These are phyloP conservation scores for Aporophyla lueneburgensis DNA, from an alignment of 2,888 invertebrate species.

Conservation along the genomic window DNA sequence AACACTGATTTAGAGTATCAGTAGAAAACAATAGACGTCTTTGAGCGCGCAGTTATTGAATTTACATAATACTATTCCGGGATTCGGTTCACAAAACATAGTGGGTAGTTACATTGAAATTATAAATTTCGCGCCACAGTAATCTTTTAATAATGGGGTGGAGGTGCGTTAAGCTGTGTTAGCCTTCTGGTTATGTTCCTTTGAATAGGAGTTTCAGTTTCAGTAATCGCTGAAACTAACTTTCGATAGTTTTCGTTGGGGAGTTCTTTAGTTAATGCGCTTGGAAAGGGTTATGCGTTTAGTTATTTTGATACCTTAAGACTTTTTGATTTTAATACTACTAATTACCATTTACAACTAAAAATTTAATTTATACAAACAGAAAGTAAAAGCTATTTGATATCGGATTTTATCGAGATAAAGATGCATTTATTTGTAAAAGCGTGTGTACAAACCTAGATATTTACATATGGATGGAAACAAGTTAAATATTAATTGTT, in stretches of 20 bases:
- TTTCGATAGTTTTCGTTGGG: slow-evolving; percentile 85
- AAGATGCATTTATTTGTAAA: too few species aligned
- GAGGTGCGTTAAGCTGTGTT: slow-evolving; percentile 71
- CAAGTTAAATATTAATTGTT: too few species aligned
- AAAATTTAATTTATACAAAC: too few species aligned
- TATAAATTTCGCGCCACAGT: slow-evolving; percentile 82
- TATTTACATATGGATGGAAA: too few species aligned
- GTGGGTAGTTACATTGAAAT: slow-evolving; percentile 74
- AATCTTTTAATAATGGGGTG: slow-evolving; percentile 81
- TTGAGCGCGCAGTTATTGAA: slow-evolving; percentile 76
- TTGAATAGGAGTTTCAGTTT: slow-evolving; percentile 74
- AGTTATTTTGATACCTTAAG: neutral
- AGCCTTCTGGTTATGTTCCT: slow-evolving; percentile 68
- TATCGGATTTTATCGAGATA: too few species aligned
- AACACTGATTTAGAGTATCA: slow-evolving; percentile 69
- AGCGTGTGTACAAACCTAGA: too few species aligned
- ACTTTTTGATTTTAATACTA: neutral
- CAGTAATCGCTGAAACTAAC: slow-evolving; percentile 83
- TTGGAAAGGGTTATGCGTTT: neutral
- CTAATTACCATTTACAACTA: neutral
- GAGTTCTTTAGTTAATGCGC: slow-evolving; percentile 34
- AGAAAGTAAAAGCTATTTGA: too few species aligned
- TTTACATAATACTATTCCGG: slow-evolving; percentile 83
- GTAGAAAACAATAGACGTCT: slow-evolving; percentile 77
- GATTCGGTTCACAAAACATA: slow-evolving; percentile 75